These are phyloP conservation scores for Chaetoderma sp. DNA, from an alignment of 2,888 invertebrate genomes.

Conservation along the genomic window DNA sequence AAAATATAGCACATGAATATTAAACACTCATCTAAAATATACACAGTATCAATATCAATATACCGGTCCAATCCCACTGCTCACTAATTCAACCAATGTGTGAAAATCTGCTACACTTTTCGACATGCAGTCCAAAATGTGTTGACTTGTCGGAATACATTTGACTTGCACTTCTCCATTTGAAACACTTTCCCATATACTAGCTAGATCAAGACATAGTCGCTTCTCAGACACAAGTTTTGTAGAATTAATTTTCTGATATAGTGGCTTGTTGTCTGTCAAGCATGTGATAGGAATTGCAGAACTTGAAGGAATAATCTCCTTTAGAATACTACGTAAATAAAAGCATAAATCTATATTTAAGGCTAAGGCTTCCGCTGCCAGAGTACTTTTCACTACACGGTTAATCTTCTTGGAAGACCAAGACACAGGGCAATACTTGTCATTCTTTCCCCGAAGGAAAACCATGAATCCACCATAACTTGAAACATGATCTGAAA, in stretches of 20 bases:
- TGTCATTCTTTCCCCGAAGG: slow-evolving; percentile 20
- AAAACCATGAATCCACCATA: slow-evolving; percentile 23
- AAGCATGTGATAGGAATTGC: slow-evolving; percentile 26
- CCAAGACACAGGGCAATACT: slow-evolving; percentile 23
- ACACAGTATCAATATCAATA: no score
- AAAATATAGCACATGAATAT: no score
- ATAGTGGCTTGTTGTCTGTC: slow-evolving; percentile 33
- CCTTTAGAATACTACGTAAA: slow-evolving; percentile 25
- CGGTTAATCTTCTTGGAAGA: slow-evolving; percentile 26
- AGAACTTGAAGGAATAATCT: slow-evolving; percentile 19
- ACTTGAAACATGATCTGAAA: slow-evolving; percentile 27
- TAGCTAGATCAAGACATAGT: slow-evolving; percentile 27
- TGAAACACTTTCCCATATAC: slow-evolving; percentile 29
- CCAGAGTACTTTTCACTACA: slow-evolving; percentile 34
- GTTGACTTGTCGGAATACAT: no score
- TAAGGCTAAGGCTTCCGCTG: slow-evolving; percentile 31
- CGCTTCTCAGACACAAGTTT: slow-evolving; percentile 33
- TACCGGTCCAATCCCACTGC: no score
- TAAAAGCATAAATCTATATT: slow-evolving; percentile 26
- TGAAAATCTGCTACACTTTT: no score
- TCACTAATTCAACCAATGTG: no score
- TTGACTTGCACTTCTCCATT: slow-evolving; percentile 22
- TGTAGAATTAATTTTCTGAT: slow-evolving; percentile 33
- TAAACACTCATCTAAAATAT: no score
- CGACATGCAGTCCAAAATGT: no score